Conservation (phyloP, 1,140 invertebrate species). For the Neuroterus valhalla region DNA sequence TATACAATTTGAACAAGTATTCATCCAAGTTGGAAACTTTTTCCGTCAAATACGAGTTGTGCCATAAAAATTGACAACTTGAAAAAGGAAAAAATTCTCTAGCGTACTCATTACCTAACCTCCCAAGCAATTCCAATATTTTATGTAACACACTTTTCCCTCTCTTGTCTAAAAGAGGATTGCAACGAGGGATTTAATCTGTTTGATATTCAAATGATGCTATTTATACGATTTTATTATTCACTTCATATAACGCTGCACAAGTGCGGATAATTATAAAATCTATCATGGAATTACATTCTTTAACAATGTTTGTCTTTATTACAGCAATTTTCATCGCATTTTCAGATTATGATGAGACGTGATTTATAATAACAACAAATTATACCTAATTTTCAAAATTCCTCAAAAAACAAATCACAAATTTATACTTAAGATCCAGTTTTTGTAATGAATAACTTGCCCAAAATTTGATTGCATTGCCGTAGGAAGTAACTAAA, state of each 20-base stretch:
- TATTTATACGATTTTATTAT: conserved; percentile 15
- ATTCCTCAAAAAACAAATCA: no score
- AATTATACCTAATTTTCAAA: no score
- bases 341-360: background rate
- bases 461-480: background rate
- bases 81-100: background rate
- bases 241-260: background rate
- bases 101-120: background rate
- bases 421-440: no score
- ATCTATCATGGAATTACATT: background rate
- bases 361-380: no score
- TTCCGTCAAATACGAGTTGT: no score
- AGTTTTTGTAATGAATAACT: background rate
- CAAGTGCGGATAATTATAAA: conserved; percentile 7
- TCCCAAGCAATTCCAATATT: background rate
- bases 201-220: conserved; percentile 10
- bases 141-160: background rate
- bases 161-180: background rate
- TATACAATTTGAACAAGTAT: no score
- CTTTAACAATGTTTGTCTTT: background rate
- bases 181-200: background rate
- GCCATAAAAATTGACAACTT: background rate
- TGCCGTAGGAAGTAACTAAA: background rate
- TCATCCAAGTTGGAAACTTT: no score
- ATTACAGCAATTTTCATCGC: conserved; percentile 3